Conservation (phyloP, 1,140 invertebrate species). For the Sycophaga agraensis region DNA sequence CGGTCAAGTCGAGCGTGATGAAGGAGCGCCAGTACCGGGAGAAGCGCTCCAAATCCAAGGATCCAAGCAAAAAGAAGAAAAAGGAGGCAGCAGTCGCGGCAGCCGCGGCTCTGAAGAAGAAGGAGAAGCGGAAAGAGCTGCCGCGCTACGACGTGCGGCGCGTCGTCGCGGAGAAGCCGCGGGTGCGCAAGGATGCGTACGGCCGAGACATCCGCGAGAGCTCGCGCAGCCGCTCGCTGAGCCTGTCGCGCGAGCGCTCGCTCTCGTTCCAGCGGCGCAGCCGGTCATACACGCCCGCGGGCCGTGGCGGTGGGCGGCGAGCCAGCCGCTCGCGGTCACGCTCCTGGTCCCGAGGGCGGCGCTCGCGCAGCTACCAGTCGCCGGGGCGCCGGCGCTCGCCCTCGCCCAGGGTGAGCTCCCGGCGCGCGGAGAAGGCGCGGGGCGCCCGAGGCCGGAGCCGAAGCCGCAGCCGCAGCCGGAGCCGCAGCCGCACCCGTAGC, state of each 20-base stretch:
- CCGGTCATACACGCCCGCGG: slow-evolving; percentile 38
- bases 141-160: slow-evolving; percentile 80
- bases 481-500: slow-evolving; percentile 38
- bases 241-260: slow-evolving; percentile 32
- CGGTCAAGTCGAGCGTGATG: slow-evolving; percentile 72
- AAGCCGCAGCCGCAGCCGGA: slow-evolving; percentile 34
- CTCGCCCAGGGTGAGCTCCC: slow-evolving; percentile 36
- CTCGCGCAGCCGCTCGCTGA: slow-evolving; percentile 52
- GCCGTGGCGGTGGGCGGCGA: too few species aligned
- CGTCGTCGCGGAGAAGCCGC: slow-evolving; percentile 70
- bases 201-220: slow-evolving; percentile 67
- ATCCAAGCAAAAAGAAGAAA: slow-evolving; percentile 63
- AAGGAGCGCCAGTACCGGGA: slow-evolving; percentile 83
- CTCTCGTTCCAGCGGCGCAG: slow-evolving; percentile 34
- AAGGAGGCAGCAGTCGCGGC: slow-evolving; percentile 75
- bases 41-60: slow-evolving; percentile 50
- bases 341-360: slow-evolving; percentile 40
- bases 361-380: slow-evolving; percentile 37
- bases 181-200: slow-evolving; percentile 73
- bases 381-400: slow-evolving; percentile 46
- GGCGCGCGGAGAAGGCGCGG: slow-evolving; percentile 23
- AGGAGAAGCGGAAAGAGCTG: slow-evolving; percentile 76
- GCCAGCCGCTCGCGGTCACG: slow-evolving; percentile 46
- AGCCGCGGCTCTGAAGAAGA: too few species aligned
- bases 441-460: not conserved